Conservation (phyloP, 2,797 vertebrate genomes). For the Hephaestus fuliginosus region DNA sequence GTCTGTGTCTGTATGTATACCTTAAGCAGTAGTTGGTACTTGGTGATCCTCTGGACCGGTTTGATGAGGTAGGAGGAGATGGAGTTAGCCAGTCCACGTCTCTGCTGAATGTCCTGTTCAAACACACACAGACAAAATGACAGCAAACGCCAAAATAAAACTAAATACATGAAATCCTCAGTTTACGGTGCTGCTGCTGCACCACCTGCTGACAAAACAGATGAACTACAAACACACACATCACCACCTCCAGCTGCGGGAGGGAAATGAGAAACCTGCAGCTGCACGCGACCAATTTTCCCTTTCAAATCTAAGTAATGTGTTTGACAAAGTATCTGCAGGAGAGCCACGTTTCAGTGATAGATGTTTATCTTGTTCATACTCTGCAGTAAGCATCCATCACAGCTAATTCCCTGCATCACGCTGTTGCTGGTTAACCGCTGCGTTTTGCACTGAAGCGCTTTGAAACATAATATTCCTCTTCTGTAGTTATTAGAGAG, state of each 20-base stretch:
- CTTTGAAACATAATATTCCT: background rate
- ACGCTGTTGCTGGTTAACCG: background rate
- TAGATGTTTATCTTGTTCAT: background rate
- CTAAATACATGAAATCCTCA: background rate
- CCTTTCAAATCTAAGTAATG: background rate
- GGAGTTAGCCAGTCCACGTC: constrained; percentile 95
- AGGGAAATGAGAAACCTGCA: background rate
- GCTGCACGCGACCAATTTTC: background rate
- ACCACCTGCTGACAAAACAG: constrained; percentile 61
- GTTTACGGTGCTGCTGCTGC: background rate
- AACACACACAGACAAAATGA: constrained; percentile 11
- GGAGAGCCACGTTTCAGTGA: background rate
- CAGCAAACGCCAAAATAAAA: background rate
- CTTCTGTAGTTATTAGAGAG: background rate
- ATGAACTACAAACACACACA: constrained; percentile 11
- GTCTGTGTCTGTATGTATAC: constrained; percentile 73
- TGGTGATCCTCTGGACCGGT: constrained; percentile 99
- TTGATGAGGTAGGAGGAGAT: constrained; percentile 99
- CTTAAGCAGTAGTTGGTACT: constrained; percentile 98
- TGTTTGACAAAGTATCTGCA: background rate
- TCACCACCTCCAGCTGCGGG: background rate
- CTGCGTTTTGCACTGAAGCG: background rate
- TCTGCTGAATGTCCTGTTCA: constrained; percentile 95
- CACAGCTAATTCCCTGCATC: background rate
- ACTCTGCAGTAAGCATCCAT: background rate